phyloP scores from a whole-genome alignment of 1,140 invertebrate genomes.

The Ephestia elutella region DNA sequence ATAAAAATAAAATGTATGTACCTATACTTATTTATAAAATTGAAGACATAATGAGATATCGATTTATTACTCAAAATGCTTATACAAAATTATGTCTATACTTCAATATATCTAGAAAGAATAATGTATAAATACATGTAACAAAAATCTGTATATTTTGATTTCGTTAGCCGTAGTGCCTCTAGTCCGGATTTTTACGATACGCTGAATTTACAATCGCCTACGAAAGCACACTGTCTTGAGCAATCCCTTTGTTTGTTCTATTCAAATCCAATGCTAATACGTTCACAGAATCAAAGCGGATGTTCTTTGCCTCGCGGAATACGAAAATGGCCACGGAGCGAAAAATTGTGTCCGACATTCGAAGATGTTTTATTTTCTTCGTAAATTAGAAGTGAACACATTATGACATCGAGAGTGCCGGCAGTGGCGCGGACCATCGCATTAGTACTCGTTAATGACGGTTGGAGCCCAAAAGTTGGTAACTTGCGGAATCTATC shows the following conservation, averaged over 20 bases:
- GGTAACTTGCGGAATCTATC: constrained; percentile 68
- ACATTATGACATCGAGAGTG: constrained; percentile 17
- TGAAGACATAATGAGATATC: too few relatives aligned
- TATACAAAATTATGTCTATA: too few relatives aligned
- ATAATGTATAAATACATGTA: background rate
- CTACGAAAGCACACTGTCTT: constrained; percentile 68
- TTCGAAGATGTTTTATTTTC: constrained; percentile 11
- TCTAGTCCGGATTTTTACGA: constrained; percentile 56
- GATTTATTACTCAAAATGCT: too few relatives aligned
- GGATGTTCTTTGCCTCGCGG: constrained; percentile 53
- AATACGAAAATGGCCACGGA: constrained; percentile 53
- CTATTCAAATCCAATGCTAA: constrained; percentile 73
- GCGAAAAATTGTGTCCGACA: constrained; percentile 13
- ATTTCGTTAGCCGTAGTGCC: background rate
- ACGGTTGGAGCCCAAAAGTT: constrained; percentile 58
- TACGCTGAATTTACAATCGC: constrained; percentile 68
- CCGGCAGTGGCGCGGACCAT: constrained; percentile 25
- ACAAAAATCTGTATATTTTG: background rate
- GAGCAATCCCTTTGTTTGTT: constrained; percentile 72
- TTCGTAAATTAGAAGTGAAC: constrained; percentile 3
- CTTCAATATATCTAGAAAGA: too few relatives aligned
- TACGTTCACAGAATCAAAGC: constrained; percentile 68
- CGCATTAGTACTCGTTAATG: constrained; percentile 59
- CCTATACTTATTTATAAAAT: too few relatives aligned
- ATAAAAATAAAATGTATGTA: too few relatives aligned